phyloP scores from a whole-genome alignment of 2,888 invertebrate genomes.

The Lomographa bimaculata region DNA sequence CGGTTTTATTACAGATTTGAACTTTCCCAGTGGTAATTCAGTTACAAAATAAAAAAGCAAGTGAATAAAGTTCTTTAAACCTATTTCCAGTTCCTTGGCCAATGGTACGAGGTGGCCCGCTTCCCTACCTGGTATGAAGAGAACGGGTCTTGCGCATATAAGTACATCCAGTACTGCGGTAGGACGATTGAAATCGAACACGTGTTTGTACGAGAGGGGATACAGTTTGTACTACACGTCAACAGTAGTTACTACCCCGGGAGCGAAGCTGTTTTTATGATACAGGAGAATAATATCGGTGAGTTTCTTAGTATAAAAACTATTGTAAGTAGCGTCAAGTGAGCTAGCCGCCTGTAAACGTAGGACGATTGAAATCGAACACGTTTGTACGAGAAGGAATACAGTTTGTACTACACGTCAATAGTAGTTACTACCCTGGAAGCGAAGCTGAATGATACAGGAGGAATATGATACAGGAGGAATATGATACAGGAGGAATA shows the following conservation, averaged over 20 bases:
- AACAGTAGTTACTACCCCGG: constrained; percentile 68
- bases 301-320: too few relatives aligned
- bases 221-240: constrained; percentile 59
- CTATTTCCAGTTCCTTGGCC: constrained; percentile 69
- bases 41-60: too few relatives aligned
- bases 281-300: constrained; percentile 66
- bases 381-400: constrained; percentile 59
- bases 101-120: constrained; percentile 68
- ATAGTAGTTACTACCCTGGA: constrained; percentile 65
- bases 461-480: too few relatives aligned
- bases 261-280: constrained; percentile 61
- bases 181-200: constrained; percentile 63
- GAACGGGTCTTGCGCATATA: constrained; percentile 60
- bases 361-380: constrained; percentile 62
- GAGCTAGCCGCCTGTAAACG: too few relatives aligned
- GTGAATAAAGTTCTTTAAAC: too few relatives aligned
- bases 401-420: constrained; percentile 59
- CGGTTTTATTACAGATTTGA: too few relatives aligned
- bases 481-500: constrained; percentile 50
- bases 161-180: constrained; percentile 59
- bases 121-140: constrained; percentile 70
- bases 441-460: too few relatives aligned
- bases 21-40: too few relatives aligned
- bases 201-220: constrained; percentile 53
- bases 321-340: too few relatives aligned